Percentiles rank a stretch among this genome's conserved stretches.
Evolutionary conservation across 2,888 invertebrate species (phyloP).

Genomic region (Ophion costatus): DNA sequence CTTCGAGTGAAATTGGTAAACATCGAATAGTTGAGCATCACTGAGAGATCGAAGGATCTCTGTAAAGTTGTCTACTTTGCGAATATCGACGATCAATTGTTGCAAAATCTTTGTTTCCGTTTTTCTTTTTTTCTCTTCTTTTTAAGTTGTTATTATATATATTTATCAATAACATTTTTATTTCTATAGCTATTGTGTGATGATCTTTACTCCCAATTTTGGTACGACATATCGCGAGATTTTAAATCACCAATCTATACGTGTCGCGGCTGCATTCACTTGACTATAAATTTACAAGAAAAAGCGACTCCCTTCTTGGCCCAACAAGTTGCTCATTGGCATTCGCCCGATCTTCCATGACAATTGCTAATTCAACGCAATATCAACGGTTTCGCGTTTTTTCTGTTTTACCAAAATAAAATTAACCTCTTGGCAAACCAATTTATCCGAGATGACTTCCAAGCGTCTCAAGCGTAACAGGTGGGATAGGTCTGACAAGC

Average conservation of each 20-base stretch:
- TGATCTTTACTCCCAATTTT: not conserved
- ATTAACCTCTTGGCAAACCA: not conserved
- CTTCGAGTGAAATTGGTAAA: not conserved
- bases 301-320: conserved; percentile 7
- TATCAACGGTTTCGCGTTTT: not conserved
- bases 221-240: not conserved
- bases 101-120: not conserved
- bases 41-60: not conserved
- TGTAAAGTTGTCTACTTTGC: conserved; percentile 2
- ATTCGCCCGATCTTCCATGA: not conserved
- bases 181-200: not conserved
- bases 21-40: not conserved
- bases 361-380: not conserved
- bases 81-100: not conserved
- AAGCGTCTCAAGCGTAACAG: not conserved
- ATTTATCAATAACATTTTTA: not conserved
- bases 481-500: conserved; percentile 6
- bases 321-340: conserved; percentile 12
- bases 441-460: conserved; percentile 28
- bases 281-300: not conserved
- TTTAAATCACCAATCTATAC: no score
- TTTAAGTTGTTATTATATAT: not conserved
- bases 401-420: not conserved
- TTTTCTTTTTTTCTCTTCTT: not conserved
- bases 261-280: not conserved